Percentiles rank a stretch among this genome's conserved stretches.
Evolutionary conservation across 2,113 vertebrate species (phyloP).

Genomic region (Bungarus multicinctus): DNA sequence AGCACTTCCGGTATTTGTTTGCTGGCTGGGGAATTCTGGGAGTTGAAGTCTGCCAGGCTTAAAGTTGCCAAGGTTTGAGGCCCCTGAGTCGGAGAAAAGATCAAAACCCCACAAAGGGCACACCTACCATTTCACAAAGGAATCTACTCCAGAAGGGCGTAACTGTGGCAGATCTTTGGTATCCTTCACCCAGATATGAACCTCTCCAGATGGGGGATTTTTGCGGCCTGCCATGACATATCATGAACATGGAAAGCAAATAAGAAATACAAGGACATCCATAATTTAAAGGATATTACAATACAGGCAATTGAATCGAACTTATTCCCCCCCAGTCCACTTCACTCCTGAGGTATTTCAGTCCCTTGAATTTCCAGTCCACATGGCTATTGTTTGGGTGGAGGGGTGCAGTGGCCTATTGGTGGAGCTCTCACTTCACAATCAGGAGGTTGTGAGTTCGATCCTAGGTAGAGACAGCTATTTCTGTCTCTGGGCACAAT

Average conservation of each 20-base stretch:
- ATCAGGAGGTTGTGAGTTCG: too few relatives aligned
- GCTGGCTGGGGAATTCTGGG: too few relatives aligned
- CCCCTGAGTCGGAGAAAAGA: too few relatives aligned
- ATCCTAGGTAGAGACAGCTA: too few relatives aligned
- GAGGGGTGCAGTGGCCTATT: too few relatives aligned
- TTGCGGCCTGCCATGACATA: slow-evolving; percentile 53
- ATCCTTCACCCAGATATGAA: slow-evolving; percentile 72
- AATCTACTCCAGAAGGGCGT: slow-evolving; percentile 68
- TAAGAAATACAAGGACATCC: background rate
- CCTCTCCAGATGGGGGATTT: slow-evolving; percentile 63
- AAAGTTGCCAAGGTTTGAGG: too few relatives aligned
- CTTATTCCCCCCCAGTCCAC: background rate
- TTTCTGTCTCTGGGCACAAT: too few relatives aligned
- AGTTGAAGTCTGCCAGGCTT: too few relatives aligned
- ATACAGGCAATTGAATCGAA: background rate
- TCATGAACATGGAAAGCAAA: background rate
- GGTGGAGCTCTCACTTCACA: too few relatives aligned
- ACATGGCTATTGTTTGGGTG: background rate
- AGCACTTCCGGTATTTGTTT: too few relatives aligned
- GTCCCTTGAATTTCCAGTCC: background rate
- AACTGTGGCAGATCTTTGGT: slow-evolving; percentile 68
- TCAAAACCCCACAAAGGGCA: background rate
- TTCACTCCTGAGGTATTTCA: background rate
- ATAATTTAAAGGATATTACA: background rate
- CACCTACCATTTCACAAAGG: slow-evolving; percentile 72